Conservation (phyloP, 2,113 vertebrate species). For the Elgaria multicarinata region DNA sequence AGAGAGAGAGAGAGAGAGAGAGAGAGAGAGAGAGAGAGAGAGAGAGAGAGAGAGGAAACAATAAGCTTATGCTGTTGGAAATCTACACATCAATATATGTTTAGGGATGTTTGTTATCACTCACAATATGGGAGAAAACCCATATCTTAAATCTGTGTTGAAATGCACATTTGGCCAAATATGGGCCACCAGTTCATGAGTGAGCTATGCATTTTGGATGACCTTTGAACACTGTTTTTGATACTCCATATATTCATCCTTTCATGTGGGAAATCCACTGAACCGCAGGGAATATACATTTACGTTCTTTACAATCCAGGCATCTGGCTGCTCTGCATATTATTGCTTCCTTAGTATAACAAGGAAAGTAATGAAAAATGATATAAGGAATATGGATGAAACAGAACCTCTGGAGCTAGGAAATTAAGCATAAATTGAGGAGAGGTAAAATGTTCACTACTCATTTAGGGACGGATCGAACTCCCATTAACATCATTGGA, state of each 20-base stretch:
- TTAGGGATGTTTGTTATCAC: slow-evolving; percentile 25
- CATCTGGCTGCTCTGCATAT: slow-evolving; percentile 67
- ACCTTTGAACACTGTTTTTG: slow-evolving; percentile 56
- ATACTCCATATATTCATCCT: slow-evolving; percentile 39
- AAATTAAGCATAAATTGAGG: slow-evolving; percentile 66
- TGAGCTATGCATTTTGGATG: slow-evolving; percentile 60
- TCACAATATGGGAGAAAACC: slow-evolving; percentile 14
- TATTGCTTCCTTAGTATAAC: slow-evolving; percentile 72
- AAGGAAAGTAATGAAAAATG: slow-evolving; percentile 63
- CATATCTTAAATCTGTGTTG: slow-evolving; percentile 48
- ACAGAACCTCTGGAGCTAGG: slow-evolving; percentile 47
- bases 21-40: too few species aligned
- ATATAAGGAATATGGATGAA: slow-evolving; percentile 66
- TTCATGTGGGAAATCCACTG: slow-evolving; percentile 47
- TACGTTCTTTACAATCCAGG: slow-evolving; percentile 45
- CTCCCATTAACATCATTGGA: slow-evolving; percentile 36
- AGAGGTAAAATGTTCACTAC: slow-evolving; percentile 59
- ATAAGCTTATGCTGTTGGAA: slow-evolving; percentile 1
- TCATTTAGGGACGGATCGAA: slow-evolving; percentile 57
- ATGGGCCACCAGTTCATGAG: slow-evolving; percentile 43
- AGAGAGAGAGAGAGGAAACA: slow-evolving; percentile 9
- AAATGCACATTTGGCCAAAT: slow-evolving; percentile 58
- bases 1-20: too few species aligned
- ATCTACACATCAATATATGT: slow-evolving; percentile 13
- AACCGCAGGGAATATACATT: slow-evolving; percentile 54